phyloP scores from a whole-genome alignment of 2,113 vertebrate genomes.

The Callorhinus ursinus region DNA sequence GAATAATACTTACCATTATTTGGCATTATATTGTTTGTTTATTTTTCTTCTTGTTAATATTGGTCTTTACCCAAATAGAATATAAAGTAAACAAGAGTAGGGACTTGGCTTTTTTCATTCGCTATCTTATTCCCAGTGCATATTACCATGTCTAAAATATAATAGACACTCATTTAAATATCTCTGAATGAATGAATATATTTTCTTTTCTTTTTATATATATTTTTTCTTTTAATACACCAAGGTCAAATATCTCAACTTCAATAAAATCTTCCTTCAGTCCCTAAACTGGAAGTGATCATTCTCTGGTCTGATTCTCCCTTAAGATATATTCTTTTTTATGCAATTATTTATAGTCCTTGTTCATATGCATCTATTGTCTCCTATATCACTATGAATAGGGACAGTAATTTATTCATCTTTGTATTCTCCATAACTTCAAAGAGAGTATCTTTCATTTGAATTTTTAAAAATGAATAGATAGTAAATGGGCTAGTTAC shows the following conservation, averaged over 20 bases:
- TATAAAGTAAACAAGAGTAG: not conserved
- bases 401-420: not conserved
- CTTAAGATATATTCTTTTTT: not conserved
- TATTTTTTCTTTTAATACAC: not conserved
- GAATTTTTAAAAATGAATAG: not conserved
- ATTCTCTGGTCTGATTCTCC: not conserved
- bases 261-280: not conserved
- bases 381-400: not conserved
- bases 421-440: not conserved
- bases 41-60: not conserved
- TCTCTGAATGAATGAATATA: not conserved
- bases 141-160: not conserved
- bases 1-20: not conserved
- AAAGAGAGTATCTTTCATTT: not conserved
- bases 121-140: not conserved
- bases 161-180: not conserved
- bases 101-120: not conserved
- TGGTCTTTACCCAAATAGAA: not conserved
- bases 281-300: not conserved
- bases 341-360: not conserved
- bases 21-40: not conserved
- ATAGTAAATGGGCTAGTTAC: not conserved
- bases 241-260: not conserved
- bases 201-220: not conserved
- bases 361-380: not conserved